Evolutionary conservation across 2,888 invertebrate genomes (phyloP), one percentile per base, ranked within the genome.

Genomic region (Ligdia adustata): DNA sequence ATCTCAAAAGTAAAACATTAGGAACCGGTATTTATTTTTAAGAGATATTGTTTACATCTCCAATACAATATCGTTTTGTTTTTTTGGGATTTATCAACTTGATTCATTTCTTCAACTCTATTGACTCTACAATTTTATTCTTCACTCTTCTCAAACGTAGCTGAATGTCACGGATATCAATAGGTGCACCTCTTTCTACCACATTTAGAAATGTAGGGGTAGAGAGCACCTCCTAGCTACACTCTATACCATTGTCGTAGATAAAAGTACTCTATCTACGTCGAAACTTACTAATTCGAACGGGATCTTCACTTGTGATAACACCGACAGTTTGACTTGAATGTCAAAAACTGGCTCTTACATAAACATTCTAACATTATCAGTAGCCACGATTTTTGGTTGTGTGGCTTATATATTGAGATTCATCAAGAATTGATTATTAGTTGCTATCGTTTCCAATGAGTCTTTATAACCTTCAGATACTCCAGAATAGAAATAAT

Each of bases 281-380:
- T n/a, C n/a, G n/a, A n/a, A n/a, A n/a, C n/a, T n/a, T n/a, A n/a
- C n/a, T n/a, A n/a, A n/a, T n/a, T 27, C 4, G 16, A 6, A 9
- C n/a, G n/a, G n/a, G n/a, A 11, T 32, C 24, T 31, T 41, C 26
- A 41, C 34, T 37, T 47, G 47, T 47, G 41, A 52, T 61, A 60
- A 58, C 55, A 40, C 45, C 29, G 16, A 42, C 52, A 47, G 48
- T 40, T 48, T 44, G 51, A 46, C 49, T 46, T 9, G 42, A 28
- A 32, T 9, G 26, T 44, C 46, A 18, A 16, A 43, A 35, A 33
- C 39, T 53, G 45, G 41, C 34, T 22, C 41, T 28, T 22, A 54
- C 47, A 52, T 54, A n/a, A 45, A 48, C 46, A 53, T 39, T 26
- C 35, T 47, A 58, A 52, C 55, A 49, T n/a, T n/a, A n/a, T n/a